Base-by-base conservation (phyloP, 2,888 invertebrate species). In the Rapana venosa region DNA sequence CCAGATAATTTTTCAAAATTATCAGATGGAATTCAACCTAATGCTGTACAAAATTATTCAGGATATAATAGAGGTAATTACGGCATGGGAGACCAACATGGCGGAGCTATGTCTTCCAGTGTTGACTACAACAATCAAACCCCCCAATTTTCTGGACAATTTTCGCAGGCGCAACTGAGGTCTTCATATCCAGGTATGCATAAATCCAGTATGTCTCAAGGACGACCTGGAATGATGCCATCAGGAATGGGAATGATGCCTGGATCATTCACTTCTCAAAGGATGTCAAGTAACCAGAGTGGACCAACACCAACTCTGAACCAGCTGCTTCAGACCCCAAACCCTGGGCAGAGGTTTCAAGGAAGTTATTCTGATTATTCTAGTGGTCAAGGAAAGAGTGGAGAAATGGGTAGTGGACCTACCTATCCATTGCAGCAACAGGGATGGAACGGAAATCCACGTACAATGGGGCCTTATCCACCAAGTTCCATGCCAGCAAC, bases 281-380 rank as follows among this genome's bases (percentile, higher is more conserved):
- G 94, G 92, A 94, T 95, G 93, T 95, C 95, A 74, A 95, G 95
- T 86, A 95, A 95, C 17, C 95, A 94, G 91, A 93, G 93, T 77
- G 98, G 98, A 91, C 98, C 98, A 81, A 99, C 99, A 93, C 99
- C 99, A 93, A 99, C 99, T 92, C 97, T 99, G 94, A 99, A 99
- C 96, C 98, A 98, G 96, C 97, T 99, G 95, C 97, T 99, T 93
- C 98, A 98, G 96, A 94, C 94, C 85, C 94, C 96, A 35, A 95
- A 95, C 90, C 92, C 95, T 22, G 91, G 94, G 66, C 95, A 94
- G 88, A 92, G 95, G 91, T 95, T 94, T 93, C 94, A 93, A 84
- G 94, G 93, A 90, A 94, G 91, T 89, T 95, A 94, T 92, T 93
- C 93, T 89, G 95, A 95, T 70, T 95, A 94, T 90, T 79, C 90